Conservation (phyloP, 2,113 vertebrate genomes). For the Macroglossus sobrinus region DNA sequence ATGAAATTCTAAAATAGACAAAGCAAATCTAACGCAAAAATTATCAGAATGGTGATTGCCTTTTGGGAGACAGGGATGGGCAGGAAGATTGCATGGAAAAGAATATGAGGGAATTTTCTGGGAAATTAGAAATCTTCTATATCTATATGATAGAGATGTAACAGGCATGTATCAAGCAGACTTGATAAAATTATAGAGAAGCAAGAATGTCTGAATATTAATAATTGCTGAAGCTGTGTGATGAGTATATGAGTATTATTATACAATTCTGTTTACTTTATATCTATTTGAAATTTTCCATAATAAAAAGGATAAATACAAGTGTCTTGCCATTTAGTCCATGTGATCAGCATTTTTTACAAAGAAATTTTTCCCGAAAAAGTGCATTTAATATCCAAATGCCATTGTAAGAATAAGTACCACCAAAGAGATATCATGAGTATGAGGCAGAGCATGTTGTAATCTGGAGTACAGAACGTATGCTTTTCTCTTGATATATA, state of each 20-base stretch:
- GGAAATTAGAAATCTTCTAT: neutral
- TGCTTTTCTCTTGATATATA: neutral
- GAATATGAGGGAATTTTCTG: neutral
- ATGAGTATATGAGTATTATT: neutral
- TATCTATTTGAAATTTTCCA: neutral
- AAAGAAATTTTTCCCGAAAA: neutral
- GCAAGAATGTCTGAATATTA: neutral
- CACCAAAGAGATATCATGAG: neutral
- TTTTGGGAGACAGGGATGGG: neutral
- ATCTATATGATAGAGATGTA: neutral
- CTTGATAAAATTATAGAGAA: neutral
- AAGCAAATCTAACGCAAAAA: neutral
- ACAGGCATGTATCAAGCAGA: neutral
- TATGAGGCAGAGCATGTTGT: neutral
- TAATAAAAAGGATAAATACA: neutral
- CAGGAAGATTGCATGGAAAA: neutral
- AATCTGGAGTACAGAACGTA: neutral
- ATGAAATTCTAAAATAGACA: neutral
- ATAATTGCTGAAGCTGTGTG: neutral
- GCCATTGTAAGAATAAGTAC: neutral
- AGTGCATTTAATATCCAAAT: neutral
- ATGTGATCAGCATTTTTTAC: neutral
- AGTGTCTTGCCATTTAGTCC: slow-evolving; percentile 1
- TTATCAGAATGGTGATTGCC: neutral
- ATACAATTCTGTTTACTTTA: neutral